Base-by-base conservation (phyloP, 2,113 vertebrate genomes). In the Chionodraco myersi region DNA sequence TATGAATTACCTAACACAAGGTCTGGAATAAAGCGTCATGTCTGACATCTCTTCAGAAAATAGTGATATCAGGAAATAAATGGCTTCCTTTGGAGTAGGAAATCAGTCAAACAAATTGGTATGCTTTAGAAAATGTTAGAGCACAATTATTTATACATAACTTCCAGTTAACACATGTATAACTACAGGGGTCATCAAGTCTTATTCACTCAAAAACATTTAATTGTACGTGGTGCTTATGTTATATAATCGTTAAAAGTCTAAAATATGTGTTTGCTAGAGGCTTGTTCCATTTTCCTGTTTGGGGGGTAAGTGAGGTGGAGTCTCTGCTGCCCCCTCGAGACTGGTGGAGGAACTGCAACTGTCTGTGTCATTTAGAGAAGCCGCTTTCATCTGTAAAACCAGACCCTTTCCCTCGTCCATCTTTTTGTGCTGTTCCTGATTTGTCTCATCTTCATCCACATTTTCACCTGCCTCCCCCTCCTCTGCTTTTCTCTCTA, bases 261-360 rank as follows among this genome's bases (percentile, higher is more conserved):
- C 13, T n/a, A 6, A 62, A 0, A 5, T 15, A 41, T 61, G 21
- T 75, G 36, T 71, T 67, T 3, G 0, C 44, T 80, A 26, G 4
- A 72, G 64, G 64, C 26, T 84, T 52, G 56, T 52, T 45, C 9
- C 21, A 6, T 85, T 54, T 7, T 36, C 23, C 57, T 45, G 58
- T 70, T 65, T 23, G 4, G 53, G 11, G 1, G 48, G 58, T 52
- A 36, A 92, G 83, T 16, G 90, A 49, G 75, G 79, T 34, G 72
- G 77, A 72, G 78, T 80, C 54, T 91, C 92, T 44, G 92, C 93
- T 6, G 86, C 83, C 66, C 94, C 92, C 69, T 92, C 94, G 0
- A 92, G 91, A 78, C 95, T 94, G 86, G 93, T 94, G 60, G 94
- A 91, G 48, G 95, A 96, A 77, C 92, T 91, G 87, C 86, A 92